phyloP scores from a whole-genome alignment of 2,888 invertebrate species.

The Gortyna flavago region DNA sequence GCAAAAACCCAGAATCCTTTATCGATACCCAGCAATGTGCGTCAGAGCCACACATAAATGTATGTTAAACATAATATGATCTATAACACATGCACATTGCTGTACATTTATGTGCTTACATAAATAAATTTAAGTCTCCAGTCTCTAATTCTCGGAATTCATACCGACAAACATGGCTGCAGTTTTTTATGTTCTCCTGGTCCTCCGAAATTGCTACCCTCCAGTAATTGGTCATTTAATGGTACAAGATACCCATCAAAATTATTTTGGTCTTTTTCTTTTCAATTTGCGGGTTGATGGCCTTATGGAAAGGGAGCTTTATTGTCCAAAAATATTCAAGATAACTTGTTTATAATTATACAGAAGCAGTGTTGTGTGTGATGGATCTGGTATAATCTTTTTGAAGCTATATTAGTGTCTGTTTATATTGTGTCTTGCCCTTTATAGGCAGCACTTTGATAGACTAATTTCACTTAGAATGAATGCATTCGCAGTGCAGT shows the following conservation, averaged over 20 bases:
- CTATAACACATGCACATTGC: constrained; percentile 52
- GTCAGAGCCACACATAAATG: constrained; percentile 30
- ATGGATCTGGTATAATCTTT: background rate
- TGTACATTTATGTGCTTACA: too few relatives aligned
- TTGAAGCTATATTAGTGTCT: background rate
- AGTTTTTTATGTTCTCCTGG: constrained; percentile 36
- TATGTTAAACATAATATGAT: constrained; percentile 16
- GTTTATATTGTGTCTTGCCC: too few relatives aligned
- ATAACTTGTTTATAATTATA: constrained; percentile 1
- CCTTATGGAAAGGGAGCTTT: constrained; percentile 37
- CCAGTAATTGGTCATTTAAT: constrained; percentile 61
- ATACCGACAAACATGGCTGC: constrained; percentile 47
- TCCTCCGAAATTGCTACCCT: constrained; percentile 59
- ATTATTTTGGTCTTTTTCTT: constrained; percentile 34
- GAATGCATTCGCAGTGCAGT: background rate
- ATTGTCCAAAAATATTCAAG: constrained; percentile 18
- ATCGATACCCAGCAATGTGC: constrained; percentile 21
- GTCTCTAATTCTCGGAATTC: constrained; percentile 58
- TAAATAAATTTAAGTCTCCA: constrained; percentile 26
- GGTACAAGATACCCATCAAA: constrained; percentile 45
- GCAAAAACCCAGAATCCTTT: constrained; percentile 42
- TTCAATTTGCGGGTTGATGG: constrained; percentile 54
- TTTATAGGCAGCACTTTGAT: background rate
- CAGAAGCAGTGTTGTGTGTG: background rate
- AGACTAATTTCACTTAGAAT: background rate